Base-by-base conservation (phyloP, 2,888 invertebrate genomes). In the Heliothis peltigera region DNA sequence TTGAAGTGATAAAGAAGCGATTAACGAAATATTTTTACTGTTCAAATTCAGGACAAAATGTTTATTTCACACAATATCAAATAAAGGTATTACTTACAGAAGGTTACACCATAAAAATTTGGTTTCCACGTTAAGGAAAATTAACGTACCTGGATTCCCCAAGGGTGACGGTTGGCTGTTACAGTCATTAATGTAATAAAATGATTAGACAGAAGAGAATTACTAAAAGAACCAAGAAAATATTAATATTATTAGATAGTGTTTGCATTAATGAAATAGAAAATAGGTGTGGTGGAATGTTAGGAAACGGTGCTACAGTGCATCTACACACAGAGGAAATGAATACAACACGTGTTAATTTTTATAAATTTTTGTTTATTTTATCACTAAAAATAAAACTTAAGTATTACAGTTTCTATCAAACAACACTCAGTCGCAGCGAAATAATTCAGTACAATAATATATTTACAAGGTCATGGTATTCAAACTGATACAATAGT, bases 371-470 rank as follows among this genome's bases (percentile, higher is more conserved):
- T 92, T 92, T 92, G 90, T 94, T 94, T 93, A 94, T 95, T 95
- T 94, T 95, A 93, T 93, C 90, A 94, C 94, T 95, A 93, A 94
- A 92, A 89, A 91, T 94, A 92, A 93, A 94, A 90, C 95, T 95
- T 94, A 94, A 90, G 91, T 92, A 92, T 91, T 94, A 95, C 93
- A 94, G 93, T 93, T 92, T 92, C 91, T 93, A 94, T 93, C 91
- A 90, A 94, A 93, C 92, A 93, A 91, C 92, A 91, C 92, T 92
- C 93, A 93, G 93, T 93, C 92, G 92, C 90, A 92, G 91, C 88
- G 90, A 92, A 89, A 89, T 89, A 89, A 86, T 91, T 92, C 91
- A 92, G 90, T 93, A 93, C 89, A 91, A 89, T 79, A 48, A 90
- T 89, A 89, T 91, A 92, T 94, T 93, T 94, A 94, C 93, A 94